A percentile compares a stretch with the other conserved stretches of the same genome.
These are phyloP conservation scores for Dasyornis broadbenti DNA, from an alignment of 2,113 vertebrate genomes.

Conservation along the genomic window DNA sequence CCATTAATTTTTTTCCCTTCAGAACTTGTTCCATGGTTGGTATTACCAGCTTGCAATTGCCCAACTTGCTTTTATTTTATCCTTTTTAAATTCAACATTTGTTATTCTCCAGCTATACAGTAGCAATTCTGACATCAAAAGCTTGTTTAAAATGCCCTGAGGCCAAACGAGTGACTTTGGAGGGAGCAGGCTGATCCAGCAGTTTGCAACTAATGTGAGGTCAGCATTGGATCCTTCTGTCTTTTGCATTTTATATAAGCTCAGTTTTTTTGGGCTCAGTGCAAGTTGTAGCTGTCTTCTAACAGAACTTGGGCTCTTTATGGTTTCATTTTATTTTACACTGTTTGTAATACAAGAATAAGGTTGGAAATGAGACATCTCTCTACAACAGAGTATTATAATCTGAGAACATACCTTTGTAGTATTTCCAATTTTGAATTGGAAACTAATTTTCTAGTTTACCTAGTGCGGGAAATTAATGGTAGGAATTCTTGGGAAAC, in stretches of 20 bases:
- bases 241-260: neutral
- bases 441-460: neutral
- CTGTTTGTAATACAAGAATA: neutral
- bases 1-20: neutral
- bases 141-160: conserved; percentile 4
- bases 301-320: neutral
- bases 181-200: neutral
- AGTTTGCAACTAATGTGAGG: neutral
- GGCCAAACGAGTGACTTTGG: conserved; percentile 4
- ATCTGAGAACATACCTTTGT: neutral
- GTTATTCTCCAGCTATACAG: neutral
- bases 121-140: conserved; percentile 1
- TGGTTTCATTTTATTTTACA: neutral
- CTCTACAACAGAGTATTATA: neutral
- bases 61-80: neutral
- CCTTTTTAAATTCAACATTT: neutral
- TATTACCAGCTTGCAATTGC: neutral
- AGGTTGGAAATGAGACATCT: neutral
- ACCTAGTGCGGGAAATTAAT: neutral
- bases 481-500: neutral
- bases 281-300: neutral
- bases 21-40: neutral
- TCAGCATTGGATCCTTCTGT: neutral
- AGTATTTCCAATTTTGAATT: neutral
- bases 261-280: neutral